Evolutionary conservation across 2,888 invertebrate genomes (phyloP).

Genomic region (Brachynemurus nebulosus): DNA sequence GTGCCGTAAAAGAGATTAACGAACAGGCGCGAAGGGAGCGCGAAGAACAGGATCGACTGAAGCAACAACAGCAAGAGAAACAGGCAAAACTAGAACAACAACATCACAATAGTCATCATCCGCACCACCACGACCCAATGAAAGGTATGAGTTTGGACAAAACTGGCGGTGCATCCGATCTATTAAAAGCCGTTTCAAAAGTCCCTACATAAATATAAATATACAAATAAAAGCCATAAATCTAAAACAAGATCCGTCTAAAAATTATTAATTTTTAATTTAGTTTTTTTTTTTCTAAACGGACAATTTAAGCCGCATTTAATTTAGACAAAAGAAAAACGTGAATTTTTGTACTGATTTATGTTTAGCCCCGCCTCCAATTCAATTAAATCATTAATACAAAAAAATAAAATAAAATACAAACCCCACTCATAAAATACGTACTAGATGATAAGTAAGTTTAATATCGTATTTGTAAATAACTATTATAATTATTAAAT

Average conservation of each 20-base stretch:
- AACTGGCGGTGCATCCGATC: slow-evolving; percentile 46
- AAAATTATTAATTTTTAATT: too few relatives aligned
- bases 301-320: too few relatives aligned
- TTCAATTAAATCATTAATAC: slow-evolving; percentile 1
- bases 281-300: too few relatives aligned
- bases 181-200: slow-evolving; percentile 62
- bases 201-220: slow-evolving; percentile 51
- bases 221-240: too few relatives aligned
- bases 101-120: slow-evolving; percentile 46
- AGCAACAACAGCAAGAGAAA: slow-evolving; percentile 79
- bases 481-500: slow-evolving; percentile 3
- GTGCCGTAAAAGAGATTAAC: slow-evolving; percentile 90
- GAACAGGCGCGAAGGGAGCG: slow-evolving; percentile 83
- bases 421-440: slow-evolving; percentile 8
- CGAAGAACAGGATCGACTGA: slow-evolving; percentile 83
- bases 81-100: slow-evolving; percentile 65
- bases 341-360: too few relatives aligned
- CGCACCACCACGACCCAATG: slow-evolving; percentile 55
- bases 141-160: slow-evolving; percentile 56
- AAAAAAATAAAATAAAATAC: slow-evolving; percentile 6
- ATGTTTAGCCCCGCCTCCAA: too few relatives aligned
- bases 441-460: slow-evolving; percentile 11
- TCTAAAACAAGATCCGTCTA: background rate
- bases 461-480: slow-evolving; percentile 7
- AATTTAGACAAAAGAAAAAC: too few relatives aligned